phyloP scores from a whole-genome alignment of 2,797 vertebrate species.

The Sebastes minor region DNA sequence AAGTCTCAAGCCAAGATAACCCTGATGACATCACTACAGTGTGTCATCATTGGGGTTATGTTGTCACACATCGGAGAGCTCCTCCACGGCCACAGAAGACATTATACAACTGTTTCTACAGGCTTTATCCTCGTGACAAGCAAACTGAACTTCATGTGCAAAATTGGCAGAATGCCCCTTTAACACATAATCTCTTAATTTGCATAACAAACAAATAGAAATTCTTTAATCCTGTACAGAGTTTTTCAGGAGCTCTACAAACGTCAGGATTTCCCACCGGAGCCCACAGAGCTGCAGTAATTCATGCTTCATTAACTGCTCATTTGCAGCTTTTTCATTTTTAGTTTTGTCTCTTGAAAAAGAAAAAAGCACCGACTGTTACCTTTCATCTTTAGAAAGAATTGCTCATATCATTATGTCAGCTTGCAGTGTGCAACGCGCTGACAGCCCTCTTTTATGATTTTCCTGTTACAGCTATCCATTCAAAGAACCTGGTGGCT shows the following conservation, averaged over 20 bases:
- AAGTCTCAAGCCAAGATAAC: too few relatives aligned
- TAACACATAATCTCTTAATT: not conserved
- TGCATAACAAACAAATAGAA: not conserved
- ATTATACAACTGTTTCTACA: not conserved
- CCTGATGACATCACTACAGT: too few relatives aligned
- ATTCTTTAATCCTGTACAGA: not conserved
- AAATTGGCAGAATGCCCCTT: not conserved
- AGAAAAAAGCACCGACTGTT: not conserved
- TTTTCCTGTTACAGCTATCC: conserved; percentile 83
- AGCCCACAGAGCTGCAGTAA: not conserved
- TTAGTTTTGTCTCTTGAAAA: not conserved
- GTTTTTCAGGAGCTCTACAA: not conserved
- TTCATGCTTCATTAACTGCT: not conserved
- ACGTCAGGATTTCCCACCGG: not conserved
- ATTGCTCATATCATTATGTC: not conserved
- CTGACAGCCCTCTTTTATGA: not conserved
- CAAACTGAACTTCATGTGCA: not conserved
- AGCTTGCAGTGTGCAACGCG: not conserved
- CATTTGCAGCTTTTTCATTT: not conserved
- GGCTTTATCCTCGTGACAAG: not conserved
- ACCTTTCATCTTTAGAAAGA: not conserved
- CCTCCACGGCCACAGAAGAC: not conserved
- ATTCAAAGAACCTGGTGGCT: conserved; percentile 93
- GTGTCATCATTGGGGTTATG: fast-evolving
- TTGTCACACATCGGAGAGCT: not conserved